Conservation (phyloP, 2,797 vertebrate genomes). For the Chrosomus eos region DNA sequence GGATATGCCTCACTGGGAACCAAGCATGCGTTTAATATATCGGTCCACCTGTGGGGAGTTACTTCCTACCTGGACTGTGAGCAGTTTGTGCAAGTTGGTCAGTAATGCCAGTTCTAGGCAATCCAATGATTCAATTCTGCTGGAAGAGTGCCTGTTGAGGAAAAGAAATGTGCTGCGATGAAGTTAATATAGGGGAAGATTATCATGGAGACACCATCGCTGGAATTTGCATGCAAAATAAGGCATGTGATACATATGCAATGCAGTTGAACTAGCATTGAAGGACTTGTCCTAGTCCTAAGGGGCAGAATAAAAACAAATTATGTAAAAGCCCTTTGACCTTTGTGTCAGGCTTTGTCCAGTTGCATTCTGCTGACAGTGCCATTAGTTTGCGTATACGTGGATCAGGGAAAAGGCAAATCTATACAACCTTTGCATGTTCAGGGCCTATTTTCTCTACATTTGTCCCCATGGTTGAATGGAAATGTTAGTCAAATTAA, state of each 20-base stretch:
- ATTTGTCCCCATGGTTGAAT: conserved; percentile 44
- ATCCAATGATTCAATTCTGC: conserved; percentile 29
- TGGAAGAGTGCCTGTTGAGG: background rate
- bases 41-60: conserved; percentile 34
- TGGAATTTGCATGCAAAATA: background rate
- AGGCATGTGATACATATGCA: background rate
- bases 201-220: background rate
- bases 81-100: conserved; percentile 9
- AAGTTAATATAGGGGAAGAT: background rate
- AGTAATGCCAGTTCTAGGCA: conserved; percentile 30
- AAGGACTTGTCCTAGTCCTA: background rate
- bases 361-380: conserved; percentile 63
- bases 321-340: conserved; percentile 70
- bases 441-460: conserved; percentile 58
- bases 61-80: conserved; percentile 24
- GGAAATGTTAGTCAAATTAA: conserved; percentile 56
- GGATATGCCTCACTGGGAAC: conserved; percentile 41
- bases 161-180: background rate
- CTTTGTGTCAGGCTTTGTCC: conserved; percentile 56
- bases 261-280: background rate
- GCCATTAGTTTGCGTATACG: conserved; percentile 57
- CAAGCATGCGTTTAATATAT: conserved; percentile 49
- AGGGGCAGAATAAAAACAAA: conserved; percentile 56
- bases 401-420: conserved; percentile 66
- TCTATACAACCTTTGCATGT: conserved; percentile 69